Evolutionary conservation across 2,797 vertebrate species (phyloP).

Genomic region (Lagodon rhomboides): DNA sequence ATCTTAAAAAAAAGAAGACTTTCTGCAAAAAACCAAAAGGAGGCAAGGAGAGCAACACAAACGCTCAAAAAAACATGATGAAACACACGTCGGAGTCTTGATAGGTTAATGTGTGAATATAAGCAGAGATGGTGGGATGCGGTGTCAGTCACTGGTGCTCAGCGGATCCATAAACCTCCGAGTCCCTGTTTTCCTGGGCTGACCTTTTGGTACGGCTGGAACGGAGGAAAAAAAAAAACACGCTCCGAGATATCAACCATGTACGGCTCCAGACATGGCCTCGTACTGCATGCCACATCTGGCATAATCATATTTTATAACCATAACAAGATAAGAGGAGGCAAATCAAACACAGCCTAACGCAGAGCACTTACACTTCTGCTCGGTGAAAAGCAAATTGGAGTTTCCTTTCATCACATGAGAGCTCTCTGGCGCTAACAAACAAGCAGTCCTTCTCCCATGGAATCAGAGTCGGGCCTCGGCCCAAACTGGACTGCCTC

Average conservation of each 20-base stretch:
- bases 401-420: slow-evolving; percentile 77
- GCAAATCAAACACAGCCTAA: slow-evolving; percentile 77
- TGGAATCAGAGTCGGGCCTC: slow-evolving; percentile 70
- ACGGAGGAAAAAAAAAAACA: slow-evolving; percentile 50
- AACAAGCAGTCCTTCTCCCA: slow-evolving; percentile 82
- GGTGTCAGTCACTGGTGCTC: slow-evolving; percentile 61
- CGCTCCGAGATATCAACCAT: slow-evolving; percentile 72
- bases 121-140: slow-evolving; percentile 66
- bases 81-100: slow-evolving; percentile 33
- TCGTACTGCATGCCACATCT: slow-evolving; percentile 75
- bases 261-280: slow-evolving; percentile 70
- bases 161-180: slow-evolving; percentile 46
- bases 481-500: slow-evolving; percentile 64
- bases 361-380: slow-evolving; percentile 62
- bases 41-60: slow-evolving; percentile 30
- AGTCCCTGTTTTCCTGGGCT: slow-evolving; percentile 68
- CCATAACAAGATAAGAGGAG: slow-evolving; percentile 79
- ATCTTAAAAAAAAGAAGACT: slow-evolving; percentile 40
- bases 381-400: slow-evolving; percentile 65
- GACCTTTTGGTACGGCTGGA: slow-evolving; percentile 62
- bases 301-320: slow-evolving; percentile 79
- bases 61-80: slow-evolving; percentile 39
- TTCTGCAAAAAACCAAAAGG: slow-evolving; percentile 31
- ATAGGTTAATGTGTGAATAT: slow-evolving; percentile 54
- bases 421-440: slow-evolving; percentile 76